These are phyloP conservation scores for Papilio polytes DNA, from an alignment of 1,140 invertebrate species.

Conservation along the genomic window DNA sequence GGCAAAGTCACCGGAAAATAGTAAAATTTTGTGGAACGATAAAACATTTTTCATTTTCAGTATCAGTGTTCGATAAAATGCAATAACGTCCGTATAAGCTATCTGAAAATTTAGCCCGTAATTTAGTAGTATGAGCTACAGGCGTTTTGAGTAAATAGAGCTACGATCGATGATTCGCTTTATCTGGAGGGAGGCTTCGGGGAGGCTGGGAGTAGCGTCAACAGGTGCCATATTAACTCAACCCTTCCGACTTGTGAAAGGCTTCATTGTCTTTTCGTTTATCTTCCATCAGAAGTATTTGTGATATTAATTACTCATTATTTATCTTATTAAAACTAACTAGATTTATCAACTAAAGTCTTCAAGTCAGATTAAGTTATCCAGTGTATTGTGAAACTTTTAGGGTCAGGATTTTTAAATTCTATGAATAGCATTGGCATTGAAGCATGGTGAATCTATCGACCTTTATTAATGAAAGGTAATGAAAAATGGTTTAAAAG, in stretches of 20 bases:
- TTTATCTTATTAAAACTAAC: slow-evolving; percentile 9
- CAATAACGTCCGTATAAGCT: background rate
- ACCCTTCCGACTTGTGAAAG: slow-evolving; percentile 25
- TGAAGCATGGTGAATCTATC: background rate
- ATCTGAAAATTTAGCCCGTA: slow-evolving; percentile 32
- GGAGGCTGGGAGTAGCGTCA: slow-evolving; percentile 38
- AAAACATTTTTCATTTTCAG: background rate
- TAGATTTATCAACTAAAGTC: background rate
- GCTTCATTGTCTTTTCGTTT: background rate
- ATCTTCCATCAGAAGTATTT: slow-evolving; percentile 32
- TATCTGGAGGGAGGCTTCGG: slow-evolving; percentile 34
- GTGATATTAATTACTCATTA: slow-evolving; percentile 32
- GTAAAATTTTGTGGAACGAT: background rate
- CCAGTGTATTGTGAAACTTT: background rate
- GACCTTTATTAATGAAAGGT: background rate
- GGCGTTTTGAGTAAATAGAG: slow-evolving; percentile 47
- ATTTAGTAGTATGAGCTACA: slow-evolving; percentile 38
- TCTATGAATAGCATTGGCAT: background rate
- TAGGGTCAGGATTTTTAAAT: background rate
- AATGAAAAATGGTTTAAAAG: background rate
- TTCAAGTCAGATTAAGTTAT: background rate
- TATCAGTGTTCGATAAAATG: background rate
- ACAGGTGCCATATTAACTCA: slow-evolving; percentile 42
- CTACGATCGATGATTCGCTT: slow-evolving; percentile 42
- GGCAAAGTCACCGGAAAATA: too few relatives aligned